phyloP scores from a whole-genome alignment of 2,888 invertebrate genomes.

The Chloromyia formosa region DNA sequence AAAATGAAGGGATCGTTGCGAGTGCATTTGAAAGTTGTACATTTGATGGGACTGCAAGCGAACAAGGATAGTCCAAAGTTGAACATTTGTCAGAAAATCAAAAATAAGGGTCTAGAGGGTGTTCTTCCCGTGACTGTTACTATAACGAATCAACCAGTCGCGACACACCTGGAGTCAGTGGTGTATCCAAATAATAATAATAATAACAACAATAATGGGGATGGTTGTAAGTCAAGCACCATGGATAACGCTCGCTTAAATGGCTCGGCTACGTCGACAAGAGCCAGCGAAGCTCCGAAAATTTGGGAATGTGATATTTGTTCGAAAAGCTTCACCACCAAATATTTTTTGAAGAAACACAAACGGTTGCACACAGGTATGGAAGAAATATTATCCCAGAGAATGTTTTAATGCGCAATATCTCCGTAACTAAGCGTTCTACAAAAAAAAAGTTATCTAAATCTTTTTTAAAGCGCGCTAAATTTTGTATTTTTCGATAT shows the following conservation, averaged over 20 bases:
- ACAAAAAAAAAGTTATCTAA: no score
- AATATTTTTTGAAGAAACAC: slow-evolving; percentile 89
- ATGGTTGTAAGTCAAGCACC: neutral
- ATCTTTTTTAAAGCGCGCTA: no score
- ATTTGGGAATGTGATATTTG: slow-evolving; percentile 89
- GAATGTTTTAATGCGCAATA: no score
- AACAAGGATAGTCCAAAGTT: slow-evolving; percentile 53
- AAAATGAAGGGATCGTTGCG: slow-evolving; percentile 84
- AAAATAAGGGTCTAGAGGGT: neutral
- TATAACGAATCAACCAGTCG: neutral
- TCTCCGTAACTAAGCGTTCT: no score
- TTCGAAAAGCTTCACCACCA: slow-evolving; percentile 85
- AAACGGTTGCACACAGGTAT: slow-evolving; percentile 84
- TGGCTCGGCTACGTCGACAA: neutral
- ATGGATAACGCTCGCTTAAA: neutral
- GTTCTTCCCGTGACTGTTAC: neutral
- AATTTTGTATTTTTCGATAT: no score
- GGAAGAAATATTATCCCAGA: no score
- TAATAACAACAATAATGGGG: neutral
- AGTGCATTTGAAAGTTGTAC: slow-evolving; percentile 83
- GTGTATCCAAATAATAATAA: neutral
- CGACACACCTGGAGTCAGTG: no score
- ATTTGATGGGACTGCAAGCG: slow-evolving; percentile 63
- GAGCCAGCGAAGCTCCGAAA: slow-evolving; percentile 70
- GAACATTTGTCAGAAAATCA: slow-evolving; percentile 41